Evolutionary conservation across 2,113 vertebrate species (phyloP), one percentile per base, ranked within the genome.

Genomic region (Lynx canadensis): DNA sequence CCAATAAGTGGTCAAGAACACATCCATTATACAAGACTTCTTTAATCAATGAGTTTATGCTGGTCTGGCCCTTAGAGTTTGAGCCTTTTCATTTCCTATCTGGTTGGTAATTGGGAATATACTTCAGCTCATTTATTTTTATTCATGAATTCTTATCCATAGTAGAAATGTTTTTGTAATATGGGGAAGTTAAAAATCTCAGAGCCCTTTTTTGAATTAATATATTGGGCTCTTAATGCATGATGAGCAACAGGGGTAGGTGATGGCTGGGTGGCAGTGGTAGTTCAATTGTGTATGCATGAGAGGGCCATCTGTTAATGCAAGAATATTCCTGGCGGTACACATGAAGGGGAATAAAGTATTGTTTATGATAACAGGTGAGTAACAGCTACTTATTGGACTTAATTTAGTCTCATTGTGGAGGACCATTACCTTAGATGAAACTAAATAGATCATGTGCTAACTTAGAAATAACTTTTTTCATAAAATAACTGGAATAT

Each of bases 401-500:
- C 4, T 73, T 94, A 93, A 94, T 84, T 84, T 96, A 81, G 29
- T 81, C 41, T 95, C 50, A 92, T 52, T 73, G 73, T 71, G 25
- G 52, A 89, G 79, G 88, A 96, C 2, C 86, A 86, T 90, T 14
- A 48, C 31, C 25, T 90, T 96, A 74, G 45, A 55, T 73, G 60
- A 74, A 94, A 83, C 79, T 65, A 96, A 87, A 74, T 89, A 78
- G 15, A 92, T 36, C 50, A 36, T 84, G 27, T 31, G 18, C 33
- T 57, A 41, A 74, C 94, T 97, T 55, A 16, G 74, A 91, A 91
- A 86, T 60, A 78, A 16, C 41, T 85, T 71, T 71, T 27, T 90
- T 90, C 29, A 76, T 63, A 85, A 82, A 93, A 69, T 96, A 91
- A 91, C 38, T 76, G 6, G 25, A 69, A 15, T 93, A 33, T 65